phyloP scores from a whole-genome alignment of 2,113 vertebrate genomes.

The Vimba vimba region DNA sequence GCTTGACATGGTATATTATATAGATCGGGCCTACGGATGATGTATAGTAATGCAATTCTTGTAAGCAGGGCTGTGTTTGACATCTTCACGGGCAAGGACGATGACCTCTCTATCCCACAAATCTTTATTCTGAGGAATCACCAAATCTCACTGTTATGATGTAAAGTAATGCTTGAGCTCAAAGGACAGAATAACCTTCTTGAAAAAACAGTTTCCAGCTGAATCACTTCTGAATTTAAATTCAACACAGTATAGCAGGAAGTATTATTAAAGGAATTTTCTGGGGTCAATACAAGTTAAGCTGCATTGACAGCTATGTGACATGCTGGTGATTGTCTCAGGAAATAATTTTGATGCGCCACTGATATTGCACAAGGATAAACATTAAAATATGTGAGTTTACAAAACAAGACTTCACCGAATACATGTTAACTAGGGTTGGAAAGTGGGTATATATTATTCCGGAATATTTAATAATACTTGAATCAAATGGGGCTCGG shows the following conservation, averaged over 20 bases:
- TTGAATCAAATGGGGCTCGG: background rate
- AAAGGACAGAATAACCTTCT: slow-evolving; percentile 52
- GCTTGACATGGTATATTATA: slow-evolving; percentile 40
- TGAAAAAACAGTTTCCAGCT: slow-evolving; percentile 37
- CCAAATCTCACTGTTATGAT: slow-evolving; percentile 24
- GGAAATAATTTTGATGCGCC: background rate
- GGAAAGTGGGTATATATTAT: background rate
- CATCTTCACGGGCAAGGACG: slow-evolving; percentile 27
- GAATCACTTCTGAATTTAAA: slow-evolving; percentile 19
- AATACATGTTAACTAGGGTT: background rate
- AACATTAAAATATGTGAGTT: background rate
- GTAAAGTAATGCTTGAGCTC: slow-evolving; percentile 12
- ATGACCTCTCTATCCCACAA: slow-evolving; percentile 24
- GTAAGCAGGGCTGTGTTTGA: slow-evolving; percentile 37
- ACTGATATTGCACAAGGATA: background rate
- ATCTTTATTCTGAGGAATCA: slow-evolving; percentile 17
- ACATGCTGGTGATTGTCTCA: background rate
- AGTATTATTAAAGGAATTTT: slow-evolving; percentile 15
- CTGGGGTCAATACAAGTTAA: background rate
- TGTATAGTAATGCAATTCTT: slow-evolving; percentile 48
- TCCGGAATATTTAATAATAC: background rate
- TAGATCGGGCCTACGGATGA: slow-evolving; percentile 29
- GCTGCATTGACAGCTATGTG: background rate
- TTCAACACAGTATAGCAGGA: background rate
- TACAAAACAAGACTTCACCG: background rate